Conservation (phyloP, 2,113 vertebrate species). For the Bucco capensis region DNA sequence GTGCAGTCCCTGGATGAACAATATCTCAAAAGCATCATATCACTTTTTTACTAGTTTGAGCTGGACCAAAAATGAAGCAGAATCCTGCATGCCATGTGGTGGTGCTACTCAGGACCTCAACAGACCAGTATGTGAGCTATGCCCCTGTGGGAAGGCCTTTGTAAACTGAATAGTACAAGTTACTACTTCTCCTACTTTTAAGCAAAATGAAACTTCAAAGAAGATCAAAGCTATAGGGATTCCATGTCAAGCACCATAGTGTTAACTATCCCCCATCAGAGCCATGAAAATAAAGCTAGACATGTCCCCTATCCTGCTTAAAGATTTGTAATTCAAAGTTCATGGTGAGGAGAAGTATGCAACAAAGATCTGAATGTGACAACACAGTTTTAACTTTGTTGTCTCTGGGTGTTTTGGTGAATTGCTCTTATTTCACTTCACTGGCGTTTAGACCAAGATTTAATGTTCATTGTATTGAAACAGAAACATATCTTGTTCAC, state of each 20-base stretch:
- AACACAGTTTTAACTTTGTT: neutral
- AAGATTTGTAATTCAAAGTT: conserved; percentile 24
- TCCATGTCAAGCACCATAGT: conserved; percentile 16
- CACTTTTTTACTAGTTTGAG: neutral
- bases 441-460: neutral
- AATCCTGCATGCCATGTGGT: neutral
- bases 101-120: neutral
- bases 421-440: neutral
- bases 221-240: neutral
- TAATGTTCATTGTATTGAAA: neutral
- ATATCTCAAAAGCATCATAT: neutral
- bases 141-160: neutral
- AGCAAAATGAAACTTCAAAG: conserved; percentile 23
- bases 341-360: neutral
- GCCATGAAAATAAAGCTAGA: neutral
- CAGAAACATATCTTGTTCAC: neutral
- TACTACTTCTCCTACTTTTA: conserved; percentile 7
- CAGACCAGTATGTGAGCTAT: neutral
- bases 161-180: neutral
- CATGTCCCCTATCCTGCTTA: neutral
- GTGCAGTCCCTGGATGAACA: neutral
- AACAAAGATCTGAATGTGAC: neutral
- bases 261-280: conserved; percentile 15
- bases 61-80: neutral
- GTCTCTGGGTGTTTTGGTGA: neutral